A percentile compares a stretch with the other conserved stretches of the same genome.
These are phyloP conservation scores for Monochamus alternatus DNA, from an alignment of 2,888 invertebrate species.

Conservation along the genomic window DNA sequence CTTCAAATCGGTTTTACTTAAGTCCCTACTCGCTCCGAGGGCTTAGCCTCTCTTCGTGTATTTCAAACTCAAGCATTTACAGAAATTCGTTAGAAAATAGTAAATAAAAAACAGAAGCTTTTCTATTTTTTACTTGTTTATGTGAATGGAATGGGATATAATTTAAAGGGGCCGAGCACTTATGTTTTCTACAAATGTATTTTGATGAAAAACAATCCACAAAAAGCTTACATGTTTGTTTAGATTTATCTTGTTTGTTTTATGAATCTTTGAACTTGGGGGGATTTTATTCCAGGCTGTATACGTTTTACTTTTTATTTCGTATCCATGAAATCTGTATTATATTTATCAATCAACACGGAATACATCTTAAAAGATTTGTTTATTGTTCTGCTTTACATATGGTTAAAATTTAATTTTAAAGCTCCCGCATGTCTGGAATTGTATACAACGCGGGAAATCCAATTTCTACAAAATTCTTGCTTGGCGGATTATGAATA, in stretches of 20 bases:
- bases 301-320: constrained; percentile 24
- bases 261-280: constrained; percentile 36
- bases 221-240: constrained; percentile 31
- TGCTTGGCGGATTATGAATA: background rate
- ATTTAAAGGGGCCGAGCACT: constrained; percentile 16
- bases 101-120: constrained; percentile 25
- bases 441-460: background rate
- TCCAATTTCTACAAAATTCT: constrained; percentile 5
- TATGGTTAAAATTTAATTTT: constrained; percentile 26
- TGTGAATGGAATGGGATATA: constrained; percentile 4
- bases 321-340: constrained; percentile 30
- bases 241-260: constrained; percentile 33
- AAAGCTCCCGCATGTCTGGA: background rate
- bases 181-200: constrained; percentile 28
- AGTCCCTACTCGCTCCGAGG: constrained; percentile 1
- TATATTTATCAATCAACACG: constrained; percentile 33
- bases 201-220: constrained; percentile 33
- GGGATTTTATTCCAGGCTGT: constrained; percentile 29
- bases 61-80: constrained; percentile 20
- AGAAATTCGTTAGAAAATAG: constrained; percentile 20
- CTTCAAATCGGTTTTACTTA: constrained; percentile 21
- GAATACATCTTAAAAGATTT: constrained; percentile 29
- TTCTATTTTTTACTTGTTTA: constrained; percentile 15
- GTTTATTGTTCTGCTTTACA: constrained; percentile 23
- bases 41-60: constrained; percentile 14